Conservation (phyloP, 2,888 invertebrate genomes). For the Litoditis marina region DNA sequence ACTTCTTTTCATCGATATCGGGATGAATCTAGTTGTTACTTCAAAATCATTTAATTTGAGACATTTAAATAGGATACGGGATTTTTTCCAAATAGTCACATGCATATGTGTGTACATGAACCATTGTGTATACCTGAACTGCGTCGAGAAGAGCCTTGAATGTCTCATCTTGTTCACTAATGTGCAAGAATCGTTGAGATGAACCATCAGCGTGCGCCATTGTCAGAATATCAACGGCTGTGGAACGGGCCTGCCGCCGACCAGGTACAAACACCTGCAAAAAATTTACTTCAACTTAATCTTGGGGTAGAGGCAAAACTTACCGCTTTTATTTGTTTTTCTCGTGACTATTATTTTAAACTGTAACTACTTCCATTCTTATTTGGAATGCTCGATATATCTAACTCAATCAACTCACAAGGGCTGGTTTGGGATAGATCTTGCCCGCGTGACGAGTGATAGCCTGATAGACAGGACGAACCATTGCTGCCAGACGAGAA, state of each 20-base stretch:
- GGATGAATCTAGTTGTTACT: too few species aligned
- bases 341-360: too few species aligned
- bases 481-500: slow-evolving; percentile 92
- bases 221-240: slow-evolving; percentile 90
- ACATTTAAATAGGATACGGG: too few species aligned
- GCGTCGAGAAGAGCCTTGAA: slow-evolving; percentile 70
- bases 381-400: slow-evolving; percentile 76
- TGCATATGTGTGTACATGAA: too few species aligned
- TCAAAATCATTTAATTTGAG: too few species aligned
- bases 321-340: too few species aligned
- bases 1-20: too few species aligned
- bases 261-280: slow-evolving; percentile 77
- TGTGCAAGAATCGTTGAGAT: slow-evolving; percentile 81
- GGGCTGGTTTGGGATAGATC: slow-evolving; percentile 74
- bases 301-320: background rate
- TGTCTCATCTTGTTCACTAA: slow-evolving; percentile 53
- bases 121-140: slow-evolving; percentile 75
- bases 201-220: slow-evolving; percentile 85
- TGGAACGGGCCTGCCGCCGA: slow-evolving; percentile 67
- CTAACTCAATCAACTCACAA: slow-evolving; percentile 66
- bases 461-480: slow-evolving; percentile 91
- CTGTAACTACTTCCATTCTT: too few species aligned
- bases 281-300: background rate
- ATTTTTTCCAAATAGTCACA: too few species aligned
- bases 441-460: slow-evolving; percentile 68